Evolutionary conservation across 2,113 vertebrate genomes (phyloP).

Genomic region (Chloropsis hardwickii): DNA sequence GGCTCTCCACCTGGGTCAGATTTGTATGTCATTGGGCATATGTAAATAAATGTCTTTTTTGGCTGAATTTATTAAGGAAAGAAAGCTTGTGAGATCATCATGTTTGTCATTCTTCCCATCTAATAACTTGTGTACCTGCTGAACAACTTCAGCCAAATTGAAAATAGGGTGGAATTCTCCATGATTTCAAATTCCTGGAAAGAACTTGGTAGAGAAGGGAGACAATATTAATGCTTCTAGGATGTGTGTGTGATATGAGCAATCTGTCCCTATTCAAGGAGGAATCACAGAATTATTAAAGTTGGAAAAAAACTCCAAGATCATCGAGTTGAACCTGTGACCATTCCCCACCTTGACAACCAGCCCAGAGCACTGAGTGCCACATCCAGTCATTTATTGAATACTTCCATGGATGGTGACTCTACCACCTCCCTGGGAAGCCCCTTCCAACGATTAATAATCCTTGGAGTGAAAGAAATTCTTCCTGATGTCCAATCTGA

Average conservation of each 20-base stretch:
- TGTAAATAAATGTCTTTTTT: neutral
- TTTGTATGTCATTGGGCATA: neutral
- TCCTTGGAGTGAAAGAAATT: neutral
- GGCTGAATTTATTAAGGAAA: neutral
- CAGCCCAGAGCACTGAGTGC: neutral
- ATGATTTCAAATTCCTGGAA: neutral
- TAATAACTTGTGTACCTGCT: neutral
- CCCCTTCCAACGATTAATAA: neutral
- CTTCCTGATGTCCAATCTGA: neutral
- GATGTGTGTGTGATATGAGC: neutral
- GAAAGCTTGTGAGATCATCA: neutral
- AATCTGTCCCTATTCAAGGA: neutral
- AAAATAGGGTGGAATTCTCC: neutral
- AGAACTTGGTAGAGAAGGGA: neutral
- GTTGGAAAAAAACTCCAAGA: neutral
- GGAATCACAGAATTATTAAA: neutral
- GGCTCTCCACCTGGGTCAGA: neutral
- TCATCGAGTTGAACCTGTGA: neutral
- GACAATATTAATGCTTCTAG: neutral
- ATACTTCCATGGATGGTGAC: neutral
- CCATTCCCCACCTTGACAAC: neutral
- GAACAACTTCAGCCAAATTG: neutral
- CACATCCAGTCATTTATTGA: neutral
- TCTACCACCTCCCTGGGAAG: neutral
- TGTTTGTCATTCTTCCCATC: neutral